A percentile compares a stretch with the other conserved stretches of the same genome.
Evolutionary conservation across 2,113 vertebrate genomes (phyloP).

Genomic region (Phaethornis superciliosus): DNA sequence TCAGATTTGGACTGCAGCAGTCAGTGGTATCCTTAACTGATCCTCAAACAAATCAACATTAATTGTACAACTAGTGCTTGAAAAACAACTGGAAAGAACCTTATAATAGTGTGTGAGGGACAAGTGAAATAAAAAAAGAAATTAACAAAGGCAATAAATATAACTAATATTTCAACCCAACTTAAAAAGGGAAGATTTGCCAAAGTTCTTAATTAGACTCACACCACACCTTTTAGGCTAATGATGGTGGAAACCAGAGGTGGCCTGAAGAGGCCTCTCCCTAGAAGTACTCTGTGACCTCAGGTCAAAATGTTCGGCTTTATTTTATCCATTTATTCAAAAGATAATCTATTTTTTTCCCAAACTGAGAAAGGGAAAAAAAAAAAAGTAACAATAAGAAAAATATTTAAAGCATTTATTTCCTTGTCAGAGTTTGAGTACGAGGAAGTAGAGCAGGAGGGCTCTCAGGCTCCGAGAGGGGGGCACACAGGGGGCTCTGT

Average conservation of each 20-base stretch:
- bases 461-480: too few species aligned
- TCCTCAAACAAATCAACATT: not conserved
- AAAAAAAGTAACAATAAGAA: not conserved
- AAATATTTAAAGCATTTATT: not conserved
- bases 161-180: not conserved
- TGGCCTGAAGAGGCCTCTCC: not conserved
- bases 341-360: not conserved
- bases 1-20: not conserved
- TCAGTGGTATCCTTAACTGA: not conserved
- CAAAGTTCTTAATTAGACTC: not conserved
- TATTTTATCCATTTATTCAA: not conserved
- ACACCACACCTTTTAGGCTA: not conserved
- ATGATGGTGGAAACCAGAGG: not conserved
- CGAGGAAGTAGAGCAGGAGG: too few species aligned
- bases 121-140: not conserved
- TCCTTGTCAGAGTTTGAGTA: too few species aligned
- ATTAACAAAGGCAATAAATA: not conserved
- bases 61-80: not conserved
- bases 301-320: not conserved
- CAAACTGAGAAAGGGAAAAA: not conserved
- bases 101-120: not conserved
- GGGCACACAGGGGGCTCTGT: too few species aligned
- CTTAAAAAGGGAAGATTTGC: not conserved
- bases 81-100: not conserved
- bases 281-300: not conserved